phyloP scores from a whole-genome alignment of 1,140 invertebrate species.

The Procambarus clarkii region DNA sequence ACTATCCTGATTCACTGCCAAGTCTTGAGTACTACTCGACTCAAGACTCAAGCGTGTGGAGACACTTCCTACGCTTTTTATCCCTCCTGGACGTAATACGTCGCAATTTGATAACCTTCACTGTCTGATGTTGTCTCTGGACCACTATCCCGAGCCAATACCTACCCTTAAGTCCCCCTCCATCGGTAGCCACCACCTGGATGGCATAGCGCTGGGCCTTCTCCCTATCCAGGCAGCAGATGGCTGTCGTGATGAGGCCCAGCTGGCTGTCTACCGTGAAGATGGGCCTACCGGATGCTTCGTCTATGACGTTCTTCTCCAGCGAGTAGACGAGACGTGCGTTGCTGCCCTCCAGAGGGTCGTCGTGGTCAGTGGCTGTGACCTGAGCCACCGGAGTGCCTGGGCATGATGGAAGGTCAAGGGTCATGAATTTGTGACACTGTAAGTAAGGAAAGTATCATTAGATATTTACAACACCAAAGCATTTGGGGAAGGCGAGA shows the following conservation, averaged over 20 bases:
- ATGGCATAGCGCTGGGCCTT: slow-evolving; percentile 33
- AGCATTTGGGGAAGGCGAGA: too few relatives aligned
- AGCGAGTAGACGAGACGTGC: slow-evolving; percentile 10
- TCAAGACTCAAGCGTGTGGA: too few relatives aligned
- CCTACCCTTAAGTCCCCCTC: slow-evolving; percentile 16
- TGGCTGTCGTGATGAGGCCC: slow-evolving; percentile 19
- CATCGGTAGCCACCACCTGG: slow-evolving; percentile 27
- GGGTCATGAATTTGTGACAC: too few relatives aligned
- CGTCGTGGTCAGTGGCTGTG: slow-evolving; percentile 13
- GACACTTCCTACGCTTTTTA: too few relatives aligned
- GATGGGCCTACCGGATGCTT: slow-evolving; percentile 10
- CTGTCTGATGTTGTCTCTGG: too few relatives aligned
- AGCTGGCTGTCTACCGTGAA: slow-evolving; percentile 5
- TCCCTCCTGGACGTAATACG: too few relatives aligned
- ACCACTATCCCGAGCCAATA: background rate
- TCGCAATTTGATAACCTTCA: too few relatives aligned
- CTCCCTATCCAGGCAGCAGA: slow-evolving; percentile 28
- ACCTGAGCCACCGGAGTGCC: background rate
- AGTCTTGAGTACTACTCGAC: too few relatives aligned
- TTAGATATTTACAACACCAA: too few relatives aligned
- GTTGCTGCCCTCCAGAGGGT: slow-evolving; percentile 17
- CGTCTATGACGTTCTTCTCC: slow-evolving; percentile 29
- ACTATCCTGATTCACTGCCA: too few relatives aligned
- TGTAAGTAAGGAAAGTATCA: too few relatives aligned
- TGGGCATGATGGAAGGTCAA: background rate